Evolutionary conservation across 2,797 vertebrate genomes (phyloP).

Genomic region (Psittacula derbiana): DNA sequence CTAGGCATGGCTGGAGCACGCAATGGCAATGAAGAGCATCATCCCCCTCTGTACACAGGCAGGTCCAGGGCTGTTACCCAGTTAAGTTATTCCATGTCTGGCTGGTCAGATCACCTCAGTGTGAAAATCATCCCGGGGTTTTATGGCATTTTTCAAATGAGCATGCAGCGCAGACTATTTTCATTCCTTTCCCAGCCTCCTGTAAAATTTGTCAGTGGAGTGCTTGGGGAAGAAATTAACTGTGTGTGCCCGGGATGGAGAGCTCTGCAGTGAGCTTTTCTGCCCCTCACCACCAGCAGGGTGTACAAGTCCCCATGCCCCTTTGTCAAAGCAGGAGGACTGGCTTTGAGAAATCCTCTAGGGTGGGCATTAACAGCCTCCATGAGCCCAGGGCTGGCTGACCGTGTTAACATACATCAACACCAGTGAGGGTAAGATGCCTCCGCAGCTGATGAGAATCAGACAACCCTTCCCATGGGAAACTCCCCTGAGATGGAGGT

Average conservation of each 20-base stretch:
- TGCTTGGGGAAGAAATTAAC: slow-evolving; percentile 25
- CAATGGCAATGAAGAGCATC: accelerated
- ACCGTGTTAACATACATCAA: background rate
- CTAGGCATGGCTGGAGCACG: background rate
- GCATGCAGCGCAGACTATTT: background rate
- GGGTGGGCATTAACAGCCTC: background rate
- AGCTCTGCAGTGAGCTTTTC: background rate
- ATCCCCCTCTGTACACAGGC: background rate
- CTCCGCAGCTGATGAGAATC: accelerated
- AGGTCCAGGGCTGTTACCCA: background rate
- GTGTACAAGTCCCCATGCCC: background rate
- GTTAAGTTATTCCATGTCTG: background rate
- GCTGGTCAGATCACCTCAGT: slow-evolving; percentile 8
- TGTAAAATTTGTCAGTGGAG: slow-evolving; percentile 51
- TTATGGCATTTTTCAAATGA: slow-evolving; percentile 58
- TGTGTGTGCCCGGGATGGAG: background rate
- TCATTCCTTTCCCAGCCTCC: slow-evolving; percentile 53
- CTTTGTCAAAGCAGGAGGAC: background rate
- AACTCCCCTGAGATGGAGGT: background rate
- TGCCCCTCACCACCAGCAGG: background rate
- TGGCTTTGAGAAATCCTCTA: background rate
- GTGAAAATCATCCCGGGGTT: slow-evolving; percentile 36
- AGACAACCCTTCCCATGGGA: background rate
- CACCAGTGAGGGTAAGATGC: background rate
- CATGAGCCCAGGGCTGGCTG: background rate